Evolutionary conservation across 1,140 invertebrate species (phyloP).

Genomic region (Drosophila malerkotliana): DNA sequence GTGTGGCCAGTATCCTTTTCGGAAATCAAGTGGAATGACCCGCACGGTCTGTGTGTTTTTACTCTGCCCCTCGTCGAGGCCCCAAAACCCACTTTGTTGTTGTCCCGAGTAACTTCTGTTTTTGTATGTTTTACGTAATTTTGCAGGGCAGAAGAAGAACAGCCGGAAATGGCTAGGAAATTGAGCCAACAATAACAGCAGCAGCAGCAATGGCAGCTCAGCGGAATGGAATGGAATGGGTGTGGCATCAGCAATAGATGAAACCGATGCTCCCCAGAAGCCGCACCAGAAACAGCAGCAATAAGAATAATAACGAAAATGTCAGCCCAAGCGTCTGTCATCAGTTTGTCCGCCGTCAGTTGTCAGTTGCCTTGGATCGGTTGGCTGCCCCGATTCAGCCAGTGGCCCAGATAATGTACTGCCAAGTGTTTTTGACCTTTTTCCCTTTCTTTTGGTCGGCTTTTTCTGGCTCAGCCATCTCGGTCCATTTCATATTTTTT

Average conservation of each 20-base stretch:
- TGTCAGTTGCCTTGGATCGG: slow-evolving; percentile 7
- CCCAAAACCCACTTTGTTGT: slow-evolving; percentile 15
- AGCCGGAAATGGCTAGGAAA: slow-evolving; percentile 81
- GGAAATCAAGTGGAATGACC: slow-evolving; percentile 82
- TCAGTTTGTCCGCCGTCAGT: slow-evolving; percentile 57
- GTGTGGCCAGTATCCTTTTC: slow-evolving; percentile 75
- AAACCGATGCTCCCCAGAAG: slow-evolving; percentile 4
- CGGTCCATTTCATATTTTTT: slow-evolving; percentile 65
- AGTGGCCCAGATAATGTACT: slow-evolving; percentile 81
- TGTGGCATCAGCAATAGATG: slow-evolving; percentile 19
- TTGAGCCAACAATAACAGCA: slow-evolving; percentile 80
- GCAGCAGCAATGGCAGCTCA: not conserved
- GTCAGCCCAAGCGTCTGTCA: slow-evolving; percentile 63
- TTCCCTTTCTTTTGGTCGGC: slow-evolving; percentile 24
- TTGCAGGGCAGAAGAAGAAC: slow-evolving; percentile 49
- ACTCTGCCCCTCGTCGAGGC: not conserved
- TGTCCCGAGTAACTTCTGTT: slow-evolving; percentile 64
- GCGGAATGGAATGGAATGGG: slow-evolving; percentile 13
- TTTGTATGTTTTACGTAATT: slow-evolving; percentile 82
- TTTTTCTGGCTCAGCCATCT: slow-evolving; percentile 6
- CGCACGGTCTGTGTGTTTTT: slow-evolving; percentile 51
- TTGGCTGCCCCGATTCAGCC: slow-evolving; percentile 37
- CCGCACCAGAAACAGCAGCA: slow-evolving; percentile 32
- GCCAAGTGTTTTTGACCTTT: slow-evolving; percentile 81
- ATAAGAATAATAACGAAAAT: slow-evolving; percentile 81